A percentile compares a stretch with the other conserved stretches of the same genome.
These are phyloP conservation scores for Leptopilina syphax DNA, from an alignment of 2,888 invertebrate genomes.

Conservation along the genomic window DNA sequence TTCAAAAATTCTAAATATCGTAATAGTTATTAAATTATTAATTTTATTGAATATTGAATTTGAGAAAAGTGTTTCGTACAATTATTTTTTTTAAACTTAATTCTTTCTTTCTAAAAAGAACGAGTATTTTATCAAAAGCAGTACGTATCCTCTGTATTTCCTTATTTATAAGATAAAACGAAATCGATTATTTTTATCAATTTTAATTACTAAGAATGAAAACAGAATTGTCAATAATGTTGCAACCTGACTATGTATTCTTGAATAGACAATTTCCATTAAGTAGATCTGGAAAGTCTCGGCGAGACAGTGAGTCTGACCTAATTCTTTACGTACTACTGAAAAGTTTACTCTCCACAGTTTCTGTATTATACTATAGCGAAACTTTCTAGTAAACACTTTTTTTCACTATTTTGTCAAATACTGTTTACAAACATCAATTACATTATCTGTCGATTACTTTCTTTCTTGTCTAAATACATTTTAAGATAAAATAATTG, in stretches of 20 bases:
- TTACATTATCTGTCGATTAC: neutral
- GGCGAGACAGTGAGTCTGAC: constrained; percentile 11
- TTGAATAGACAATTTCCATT: constrained; percentile 16
- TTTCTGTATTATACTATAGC: neutral
- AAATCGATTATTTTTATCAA: neutral
- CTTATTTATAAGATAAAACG: neutral
- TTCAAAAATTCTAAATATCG: no score
- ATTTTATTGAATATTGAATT: neutral
- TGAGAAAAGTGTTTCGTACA: no score
- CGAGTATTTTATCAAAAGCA: no score
- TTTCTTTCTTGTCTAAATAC: no score
- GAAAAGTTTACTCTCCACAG: neutral
- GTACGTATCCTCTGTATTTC: neutral
- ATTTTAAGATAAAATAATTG: no score
- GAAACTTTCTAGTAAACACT: neutral
- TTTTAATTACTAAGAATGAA: neutral
- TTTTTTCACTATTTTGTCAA: neutral
- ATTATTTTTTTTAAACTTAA: neutral
- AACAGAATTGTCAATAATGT: neutral
- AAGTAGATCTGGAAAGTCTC: constrained; percentile 3
- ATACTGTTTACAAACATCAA: neutral
- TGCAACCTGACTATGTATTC: neutral
- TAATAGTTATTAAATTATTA: neutral
- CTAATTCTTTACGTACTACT: constrained; percentile 3
- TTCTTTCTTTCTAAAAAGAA: no score